phyloP scores from a whole-genome alignment of 2,113 vertebrate species.

The Campylorhamphus procurvoides region DNA sequence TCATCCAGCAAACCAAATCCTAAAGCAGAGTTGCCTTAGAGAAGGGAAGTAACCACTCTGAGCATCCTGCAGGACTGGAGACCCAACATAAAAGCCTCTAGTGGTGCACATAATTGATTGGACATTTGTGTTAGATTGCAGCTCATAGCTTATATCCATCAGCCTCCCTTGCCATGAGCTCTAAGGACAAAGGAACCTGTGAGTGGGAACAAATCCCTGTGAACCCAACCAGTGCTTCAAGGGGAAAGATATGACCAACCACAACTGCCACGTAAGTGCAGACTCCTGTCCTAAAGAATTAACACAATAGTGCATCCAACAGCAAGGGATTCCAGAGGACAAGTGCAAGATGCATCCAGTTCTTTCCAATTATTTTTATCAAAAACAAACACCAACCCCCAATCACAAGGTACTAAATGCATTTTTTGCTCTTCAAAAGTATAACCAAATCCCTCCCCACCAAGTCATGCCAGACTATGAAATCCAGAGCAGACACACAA shows the following conservation, averaged over 20 bases:
- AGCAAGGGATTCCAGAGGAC: background rate
- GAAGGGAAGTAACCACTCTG: background rate
- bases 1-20: background rate
- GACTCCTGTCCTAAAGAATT: background rate
- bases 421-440: background rate
- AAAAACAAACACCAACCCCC: background rate
- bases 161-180: background rate
- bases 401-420: background rate
- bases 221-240: background rate
- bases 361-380: background rate
- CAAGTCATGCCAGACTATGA: background rate
- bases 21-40: background rate
- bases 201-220: background rate
- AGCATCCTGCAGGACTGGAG: background rate
- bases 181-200: background rate
- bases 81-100: background rate
- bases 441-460: background rate
- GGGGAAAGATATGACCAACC: background rate
- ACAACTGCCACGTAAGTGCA: background rate
- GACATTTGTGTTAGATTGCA: background rate
- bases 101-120: background rate
- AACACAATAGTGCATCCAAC: background rate
- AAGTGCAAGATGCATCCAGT: background rate
- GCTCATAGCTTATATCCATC: background rate
- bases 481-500: background rate